Evolutionary conservation across 2,888 invertebrate species (phyloP).

Genomic region (Galerucella nymphaeae): DNA sequence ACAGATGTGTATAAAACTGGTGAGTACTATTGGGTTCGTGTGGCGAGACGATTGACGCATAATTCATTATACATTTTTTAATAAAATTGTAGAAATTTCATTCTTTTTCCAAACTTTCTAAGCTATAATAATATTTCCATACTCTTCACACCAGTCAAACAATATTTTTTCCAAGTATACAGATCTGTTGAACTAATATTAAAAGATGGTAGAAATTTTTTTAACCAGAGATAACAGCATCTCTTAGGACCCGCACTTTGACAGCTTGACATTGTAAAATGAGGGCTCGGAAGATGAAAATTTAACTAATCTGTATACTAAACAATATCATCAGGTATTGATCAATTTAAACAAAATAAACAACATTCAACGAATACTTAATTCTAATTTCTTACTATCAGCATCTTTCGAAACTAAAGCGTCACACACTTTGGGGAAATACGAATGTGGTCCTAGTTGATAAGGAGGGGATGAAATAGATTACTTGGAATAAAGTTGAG

Average conservation of each 20-base stretch:
- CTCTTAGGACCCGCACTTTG: too few relatives aligned
- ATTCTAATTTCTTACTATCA: too few relatives aligned
- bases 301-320: background rate
- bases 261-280: too few relatives aligned
- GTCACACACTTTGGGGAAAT: background rate
- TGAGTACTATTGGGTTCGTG: conserved; percentile 55
- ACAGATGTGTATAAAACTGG: conserved; percentile 63
- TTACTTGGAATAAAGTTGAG: too few relatives aligned
- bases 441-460: background rate
- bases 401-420: background rate
- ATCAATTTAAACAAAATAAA: background rate
- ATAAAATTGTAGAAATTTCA: background rate
- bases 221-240: too few relatives aligned
- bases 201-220: too few relatives aligned
- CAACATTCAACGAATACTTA: background rate
- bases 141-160: background rate
- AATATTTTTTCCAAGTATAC: too few relatives aligned
- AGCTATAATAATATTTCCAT: conserved; percentile 5
- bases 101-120: background rate
- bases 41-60: conserved; percentile 23
- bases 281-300: too few relatives aligned
- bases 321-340: background rate
- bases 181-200: too few relatives aligned
- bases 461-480: background rate
- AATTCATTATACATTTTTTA: conserved; percentile 7